Percentiles rank a stretch among this genome's conserved stretches.
Evolutionary conservation across 2,797 vertebrate species (phyloP).

Genomic region (Pagetopsis macropterus): DNA sequence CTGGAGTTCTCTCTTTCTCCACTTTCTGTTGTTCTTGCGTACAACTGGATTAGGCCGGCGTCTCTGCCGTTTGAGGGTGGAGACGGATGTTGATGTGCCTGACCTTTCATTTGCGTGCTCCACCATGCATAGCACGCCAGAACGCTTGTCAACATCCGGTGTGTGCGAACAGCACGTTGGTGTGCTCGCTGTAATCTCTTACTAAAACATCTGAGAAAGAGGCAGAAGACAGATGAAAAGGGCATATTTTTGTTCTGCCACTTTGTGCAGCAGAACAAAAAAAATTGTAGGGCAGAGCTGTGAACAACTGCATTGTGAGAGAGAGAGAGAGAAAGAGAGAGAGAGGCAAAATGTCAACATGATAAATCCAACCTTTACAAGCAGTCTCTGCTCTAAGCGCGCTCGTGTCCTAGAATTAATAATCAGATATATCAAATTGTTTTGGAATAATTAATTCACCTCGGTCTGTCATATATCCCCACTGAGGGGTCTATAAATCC

Average conservation of each 20-base stretch:
- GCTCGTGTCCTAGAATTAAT: conserved; percentile 82
- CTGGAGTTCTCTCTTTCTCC: conserved; percentile 58
- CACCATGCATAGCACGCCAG: conserved; percentile 67
- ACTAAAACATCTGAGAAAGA: conserved; percentile 74
- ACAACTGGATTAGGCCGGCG: conserved; percentile 64
- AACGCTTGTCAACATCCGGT: conserved; percentile 64
- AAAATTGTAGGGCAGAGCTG: conserved; percentile 66
- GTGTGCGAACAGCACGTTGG: conserved; percentile 65
- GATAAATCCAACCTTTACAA: conserved; percentile 88
- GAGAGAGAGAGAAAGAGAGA: conserved; percentile 28
- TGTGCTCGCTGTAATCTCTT: conserved; percentile 72
- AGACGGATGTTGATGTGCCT: conserved; percentile 81
- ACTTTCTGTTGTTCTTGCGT: conserved; percentile 64
- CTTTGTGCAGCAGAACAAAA: conserved; percentile 56
- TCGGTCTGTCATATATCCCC: conserved; percentile 72
- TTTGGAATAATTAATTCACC: conserved; percentile 85
- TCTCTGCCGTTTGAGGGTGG: conserved; percentile 61
- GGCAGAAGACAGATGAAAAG: conserved; percentile 76
- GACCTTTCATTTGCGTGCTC: conserved; percentile 81
- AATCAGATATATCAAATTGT: conserved; percentile 86
- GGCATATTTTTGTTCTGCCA: conserved; percentile 76
- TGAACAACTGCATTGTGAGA: conserved; percentile 70
- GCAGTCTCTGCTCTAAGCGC: conserved; percentile 75
- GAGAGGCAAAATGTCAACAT: conserved; percentile 84
- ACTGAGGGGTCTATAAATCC: conserved; percentile 82